These are phyloP conservation scores for Corythaixoides concolor DNA, from an alignment of 2,113 vertebrate species.

Conservation along the genomic window DNA sequence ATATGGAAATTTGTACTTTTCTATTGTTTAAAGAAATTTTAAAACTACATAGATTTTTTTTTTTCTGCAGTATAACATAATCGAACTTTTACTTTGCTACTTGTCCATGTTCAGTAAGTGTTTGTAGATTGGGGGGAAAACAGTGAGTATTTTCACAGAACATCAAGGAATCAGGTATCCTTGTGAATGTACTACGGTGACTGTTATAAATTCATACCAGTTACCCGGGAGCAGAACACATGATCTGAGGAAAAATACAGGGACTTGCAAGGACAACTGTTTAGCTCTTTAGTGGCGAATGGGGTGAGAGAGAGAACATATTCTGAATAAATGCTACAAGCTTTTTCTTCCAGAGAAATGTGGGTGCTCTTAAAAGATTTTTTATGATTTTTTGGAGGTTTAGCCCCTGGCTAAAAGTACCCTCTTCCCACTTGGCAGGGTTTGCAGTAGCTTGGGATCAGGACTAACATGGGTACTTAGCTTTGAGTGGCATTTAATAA, in stretches of 20 bases:
- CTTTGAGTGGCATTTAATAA: neutral
- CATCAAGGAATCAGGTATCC: neutral
- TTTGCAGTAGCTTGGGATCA: neutral
- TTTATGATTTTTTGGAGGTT: neutral
- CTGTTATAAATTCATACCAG: neutral
- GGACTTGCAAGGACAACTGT: neutral
- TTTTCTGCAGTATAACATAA: neutral
- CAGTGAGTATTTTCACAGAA: neutral
- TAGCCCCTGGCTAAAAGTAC: neutral
- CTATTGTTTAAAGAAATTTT: neutral
- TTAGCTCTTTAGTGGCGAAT: no score
- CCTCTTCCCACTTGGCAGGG: neutral
- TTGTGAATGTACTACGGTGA: neutral
- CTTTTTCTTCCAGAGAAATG: neutral
- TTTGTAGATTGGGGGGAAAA: neutral
- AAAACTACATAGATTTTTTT: neutral
- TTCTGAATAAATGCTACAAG: neutral
- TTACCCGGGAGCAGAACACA: neutral
- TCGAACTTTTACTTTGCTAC: neutral
- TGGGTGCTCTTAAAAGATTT: neutral
- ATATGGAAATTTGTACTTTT: neutral
- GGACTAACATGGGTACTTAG: neutral
- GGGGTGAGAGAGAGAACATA: neutral
- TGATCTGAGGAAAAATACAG: neutral
- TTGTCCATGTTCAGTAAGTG: neutral